Percentiles rank a stretch among this genome's conserved stretches.
Conservation (phyloP, 2,797 vertebrate genomes). For the Micrastur ruficollis region DNA sequence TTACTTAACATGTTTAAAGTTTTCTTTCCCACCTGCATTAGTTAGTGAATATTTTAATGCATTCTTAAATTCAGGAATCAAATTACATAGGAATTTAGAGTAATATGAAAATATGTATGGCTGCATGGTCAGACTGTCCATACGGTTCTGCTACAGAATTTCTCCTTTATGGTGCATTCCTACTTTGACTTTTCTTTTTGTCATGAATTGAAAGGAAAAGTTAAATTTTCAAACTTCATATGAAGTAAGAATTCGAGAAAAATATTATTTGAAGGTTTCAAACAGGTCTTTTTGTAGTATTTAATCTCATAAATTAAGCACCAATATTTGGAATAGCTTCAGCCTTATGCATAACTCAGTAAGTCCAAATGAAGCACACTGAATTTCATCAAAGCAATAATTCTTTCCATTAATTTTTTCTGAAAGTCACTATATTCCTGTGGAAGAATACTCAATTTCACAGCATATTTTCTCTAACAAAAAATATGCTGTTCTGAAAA, state of each 20-base stretch:
- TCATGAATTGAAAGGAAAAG: background rate
- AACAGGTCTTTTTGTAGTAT: background rate
- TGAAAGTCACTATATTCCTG: background rate
- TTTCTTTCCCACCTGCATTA: background rate
- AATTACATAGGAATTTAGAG: background rate
- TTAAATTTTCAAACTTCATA: background rate
- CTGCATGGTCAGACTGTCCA: background rate
- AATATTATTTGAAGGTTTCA: background rate
- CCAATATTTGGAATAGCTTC: background rate
- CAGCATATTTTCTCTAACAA: background rate
- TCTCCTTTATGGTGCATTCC: background rate
- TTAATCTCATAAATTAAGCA: background rate
- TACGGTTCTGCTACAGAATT: background rate
- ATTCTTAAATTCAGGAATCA: background rate
- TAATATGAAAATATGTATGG: background rate
- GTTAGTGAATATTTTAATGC: background rate
- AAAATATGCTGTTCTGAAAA: background rate
- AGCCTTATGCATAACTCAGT: background rate
- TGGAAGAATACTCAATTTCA: background rate
- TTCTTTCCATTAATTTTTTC: background rate
- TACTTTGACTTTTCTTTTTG: background rate
- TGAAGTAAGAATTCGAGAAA: background rate
- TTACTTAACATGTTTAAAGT: background rate
- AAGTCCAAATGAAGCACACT: background rate
- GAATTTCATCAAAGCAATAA: background rate